A percentile compares a stretch with the other conserved stretches of the same genome.
phyloP scores from a whole-genome alignment of 1,140 invertebrate species.

The Aricia agestis region DNA sequence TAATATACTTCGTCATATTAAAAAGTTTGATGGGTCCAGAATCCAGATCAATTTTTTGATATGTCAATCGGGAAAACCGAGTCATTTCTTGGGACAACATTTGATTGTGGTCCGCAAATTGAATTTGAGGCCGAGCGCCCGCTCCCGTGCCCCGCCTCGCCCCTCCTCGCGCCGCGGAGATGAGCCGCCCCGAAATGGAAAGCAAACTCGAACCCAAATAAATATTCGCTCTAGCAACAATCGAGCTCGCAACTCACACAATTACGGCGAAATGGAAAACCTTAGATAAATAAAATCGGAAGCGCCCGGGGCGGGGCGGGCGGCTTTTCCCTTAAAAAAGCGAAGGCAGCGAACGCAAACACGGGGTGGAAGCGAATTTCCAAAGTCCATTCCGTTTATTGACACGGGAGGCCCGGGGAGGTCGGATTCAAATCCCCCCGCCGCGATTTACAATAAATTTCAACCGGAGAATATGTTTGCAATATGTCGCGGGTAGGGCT shows the following conservation, averaged over 20 bases:
- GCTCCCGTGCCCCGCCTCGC: slow-evolving; percentile 24
- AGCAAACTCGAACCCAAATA: slow-evolving; percentile 66
- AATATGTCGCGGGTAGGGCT: slow-evolving; percentile 55
- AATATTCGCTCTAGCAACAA: slow-evolving; percentile 72
- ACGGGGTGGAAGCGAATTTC: slow-evolving; percentile 64
- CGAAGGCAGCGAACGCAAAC: slow-evolving; percentile 65
- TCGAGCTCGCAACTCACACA: slow-evolving; percentile 66
- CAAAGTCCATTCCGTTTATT: slow-evolving; percentile 70
- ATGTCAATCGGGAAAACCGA: slow-evolving; percentile 59
- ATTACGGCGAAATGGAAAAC: slow-evolving; percentile 70
- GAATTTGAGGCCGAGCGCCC: slow-evolving; percentile 61
- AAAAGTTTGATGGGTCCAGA: background rate
- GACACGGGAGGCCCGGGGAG: slow-evolving; percentile 41
- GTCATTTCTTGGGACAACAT: slow-evolving; percentile 63
- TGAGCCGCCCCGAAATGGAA: slow-evolving; percentile 44
- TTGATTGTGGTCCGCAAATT: slow-evolving; percentile 61
- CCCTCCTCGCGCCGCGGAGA: slow-evolving; percentile 14
- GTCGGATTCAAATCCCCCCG: slow-evolving; percentile 60
- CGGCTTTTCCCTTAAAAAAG: slow-evolving; percentile 51
- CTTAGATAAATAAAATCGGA: slow-evolving; percentile 72
- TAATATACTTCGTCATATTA: background rate
- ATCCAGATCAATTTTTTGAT: slow-evolving; percentile 68
- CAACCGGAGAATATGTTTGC: slow-evolving; percentile 71
- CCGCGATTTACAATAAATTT: slow-evolving; percentile 71
- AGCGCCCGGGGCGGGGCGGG: slow-evolving; percentile 38